Percentiles rank a stretch among this genome's conserved stretches.
Evolutionary conservation across 2,888 invertebrate genomes (phyloP).

Genomic region (Megastigmus dorsalis): DNA sequence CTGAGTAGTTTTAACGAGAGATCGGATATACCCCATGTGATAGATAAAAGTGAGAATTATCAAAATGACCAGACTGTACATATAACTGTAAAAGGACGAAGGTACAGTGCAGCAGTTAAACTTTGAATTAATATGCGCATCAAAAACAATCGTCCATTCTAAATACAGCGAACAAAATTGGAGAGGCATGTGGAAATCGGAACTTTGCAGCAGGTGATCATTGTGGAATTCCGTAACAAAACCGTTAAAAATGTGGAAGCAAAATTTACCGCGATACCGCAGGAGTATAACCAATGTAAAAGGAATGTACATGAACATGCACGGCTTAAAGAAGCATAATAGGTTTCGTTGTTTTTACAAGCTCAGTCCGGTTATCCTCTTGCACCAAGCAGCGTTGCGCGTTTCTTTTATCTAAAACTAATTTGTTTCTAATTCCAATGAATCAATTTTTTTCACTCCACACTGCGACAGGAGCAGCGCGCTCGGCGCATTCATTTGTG

Average conservation of each 20-base stretch:
- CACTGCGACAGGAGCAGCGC: background rate
- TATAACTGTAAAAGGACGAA: too few relatives aligned
- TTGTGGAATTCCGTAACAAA: background rate
- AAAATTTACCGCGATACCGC: too few relatives aligned
- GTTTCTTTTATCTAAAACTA: slow-evolving; percentile 17
- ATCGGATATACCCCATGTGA: too few relatives aligned
- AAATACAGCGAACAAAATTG: background rate
- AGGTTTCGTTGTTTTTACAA: background rate
- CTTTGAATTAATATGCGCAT: too few relatives aligned
- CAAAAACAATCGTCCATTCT: too few relatives aligned
- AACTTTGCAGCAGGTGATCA: background rate
- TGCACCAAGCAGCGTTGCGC: background rate
- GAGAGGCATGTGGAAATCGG: background rate
- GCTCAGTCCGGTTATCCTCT: background rate
- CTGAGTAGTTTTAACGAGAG: too few relatives aligned
- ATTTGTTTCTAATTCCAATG: slow-evolving; percentile 27
- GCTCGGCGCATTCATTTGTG: background rate
- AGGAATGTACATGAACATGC: background rate
- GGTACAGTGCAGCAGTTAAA: too few relatives aligned
- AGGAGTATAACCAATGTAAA: too few relatives aligned
- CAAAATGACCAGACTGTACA: too few relatives aligned
- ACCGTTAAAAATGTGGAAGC: background rate
- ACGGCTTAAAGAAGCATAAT: slow-evolving; percentile 16
- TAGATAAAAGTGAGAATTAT: too few relatives aligned
- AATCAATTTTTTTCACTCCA: background rate